These are phyloP conservation scores for Nibea coibor DNA, from an alignment of 2,113 vertebrate genomes.

Conservation along the genomic window DNA sequence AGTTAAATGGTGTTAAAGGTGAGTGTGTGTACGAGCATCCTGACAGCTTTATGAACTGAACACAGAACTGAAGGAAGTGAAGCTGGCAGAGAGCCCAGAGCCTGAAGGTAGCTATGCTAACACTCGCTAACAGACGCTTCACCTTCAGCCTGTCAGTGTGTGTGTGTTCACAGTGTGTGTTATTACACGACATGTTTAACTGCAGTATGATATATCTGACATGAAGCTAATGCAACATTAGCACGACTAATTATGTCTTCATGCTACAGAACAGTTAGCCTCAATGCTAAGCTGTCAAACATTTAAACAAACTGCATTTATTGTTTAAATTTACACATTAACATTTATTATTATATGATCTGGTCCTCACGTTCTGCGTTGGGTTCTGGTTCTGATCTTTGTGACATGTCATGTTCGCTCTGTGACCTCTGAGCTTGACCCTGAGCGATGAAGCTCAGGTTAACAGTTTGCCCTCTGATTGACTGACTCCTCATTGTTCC, in stretches of 20 bases:
- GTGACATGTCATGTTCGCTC: background rate
- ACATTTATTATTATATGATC: too few relatives aligned
- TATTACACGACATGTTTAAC: too few relatives aligned
- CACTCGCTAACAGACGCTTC: background rate
- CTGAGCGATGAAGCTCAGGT: slow-evolving; percentile 22
- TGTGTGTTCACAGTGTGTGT: background rate
- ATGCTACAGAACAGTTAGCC: too few relatives aligned
- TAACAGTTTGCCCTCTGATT: slow-evolving; percentile 6
- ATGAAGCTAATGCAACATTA: too few relatives aligned
- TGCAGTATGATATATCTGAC: too few relatives aligned
- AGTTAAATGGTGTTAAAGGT: slow-evolving; percentile 34
- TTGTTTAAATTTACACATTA: too few relatives aligned
- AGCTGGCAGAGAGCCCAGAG: background rate
- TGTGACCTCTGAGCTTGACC: slow-evolving; percentile 38
- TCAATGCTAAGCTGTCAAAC: too few relatives aligned
- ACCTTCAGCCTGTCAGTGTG: background rate
- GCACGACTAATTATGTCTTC: too few relatives aligned
- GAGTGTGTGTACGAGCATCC: background rate
- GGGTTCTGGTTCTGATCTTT: too few relatives aligned
- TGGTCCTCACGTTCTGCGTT: too few relatives aligned
- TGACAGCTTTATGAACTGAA: slow-evolving; percentile 23
- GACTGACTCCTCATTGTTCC: slow-evolving; percentile 57
- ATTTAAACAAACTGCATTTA: too few relatives aligned
- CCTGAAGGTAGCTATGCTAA: slow-evolving; percentile 29
- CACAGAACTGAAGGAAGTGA: slow-evolving; percentile 14